Conservation (phyloP, 2,113 vertebrate species). For the Rhynchomys soricoides region DNA sequence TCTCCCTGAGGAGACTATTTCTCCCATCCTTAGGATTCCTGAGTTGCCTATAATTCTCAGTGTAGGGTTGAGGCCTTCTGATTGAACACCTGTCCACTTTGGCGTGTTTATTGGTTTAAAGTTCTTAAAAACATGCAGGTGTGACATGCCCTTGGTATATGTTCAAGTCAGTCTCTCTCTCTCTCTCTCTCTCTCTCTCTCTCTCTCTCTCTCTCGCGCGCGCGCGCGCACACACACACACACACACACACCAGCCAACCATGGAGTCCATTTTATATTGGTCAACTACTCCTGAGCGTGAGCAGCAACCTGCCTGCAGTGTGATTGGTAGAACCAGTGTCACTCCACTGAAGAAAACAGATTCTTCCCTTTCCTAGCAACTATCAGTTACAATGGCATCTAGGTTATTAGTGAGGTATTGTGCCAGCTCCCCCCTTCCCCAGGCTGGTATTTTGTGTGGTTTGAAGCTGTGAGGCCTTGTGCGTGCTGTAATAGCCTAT, state of each 20-base stretch:
- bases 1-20: background rate
- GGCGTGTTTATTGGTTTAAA: background rate
- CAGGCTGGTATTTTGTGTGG: background rate
- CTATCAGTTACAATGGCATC: background rate
- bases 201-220: no score
- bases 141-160: background rate
- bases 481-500: background rate
- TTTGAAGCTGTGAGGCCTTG: background rate
- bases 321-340: background rate
- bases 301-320: background rate
- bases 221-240: background rate
- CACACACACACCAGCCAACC: background rate
- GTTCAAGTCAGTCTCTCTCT: no score
- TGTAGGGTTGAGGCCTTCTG: background rate
- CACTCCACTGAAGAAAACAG: background rate
- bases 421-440: background rate
- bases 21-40: background rate
- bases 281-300: background rate
- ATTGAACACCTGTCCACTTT: background rate
- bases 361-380: background rate
- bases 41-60: background rate
- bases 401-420: background rate
- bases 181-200: no score
- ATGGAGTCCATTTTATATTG: background rate
- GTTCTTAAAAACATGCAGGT: background rate